Evolutionary conservation across 2,113 vertebrate genomes (phyloP).

Genomic region (Trachemys scripta): DNA sequence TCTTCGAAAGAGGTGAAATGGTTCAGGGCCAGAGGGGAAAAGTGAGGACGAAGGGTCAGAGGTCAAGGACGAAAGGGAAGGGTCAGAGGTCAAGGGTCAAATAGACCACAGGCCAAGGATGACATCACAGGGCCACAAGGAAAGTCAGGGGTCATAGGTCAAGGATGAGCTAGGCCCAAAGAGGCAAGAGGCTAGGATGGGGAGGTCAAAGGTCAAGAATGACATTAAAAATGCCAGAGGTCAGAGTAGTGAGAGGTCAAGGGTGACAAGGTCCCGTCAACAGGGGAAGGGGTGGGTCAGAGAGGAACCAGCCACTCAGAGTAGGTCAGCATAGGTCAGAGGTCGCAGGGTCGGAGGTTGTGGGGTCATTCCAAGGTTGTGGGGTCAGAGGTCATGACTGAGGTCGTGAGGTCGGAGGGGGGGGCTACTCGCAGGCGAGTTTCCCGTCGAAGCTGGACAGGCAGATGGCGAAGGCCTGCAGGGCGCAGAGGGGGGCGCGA

Average conservation of each 20-base stretch:
- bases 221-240: neutral
- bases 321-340: neutral
- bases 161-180: neutral
- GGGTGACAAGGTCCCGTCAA: neutral
- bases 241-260: neutral
- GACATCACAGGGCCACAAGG: neutral
- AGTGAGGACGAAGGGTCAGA: neutral
- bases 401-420: neutral
- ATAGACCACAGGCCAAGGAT: neutral
- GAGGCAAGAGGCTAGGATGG: neutral
- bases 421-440: conserved; percentile 87
- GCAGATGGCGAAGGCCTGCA: conserved; percentile 91
- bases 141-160: neutral
- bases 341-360: too few species aligned
- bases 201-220: neutral
- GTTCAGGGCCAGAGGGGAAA: neutral
- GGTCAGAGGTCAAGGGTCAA: neutral
- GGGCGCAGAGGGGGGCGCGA: conserved; percentile 87
- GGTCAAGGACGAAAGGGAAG: neutral
- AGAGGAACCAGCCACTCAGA: neutral
- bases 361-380: neutral
- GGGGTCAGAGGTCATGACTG: neutral
- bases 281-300: neutral
- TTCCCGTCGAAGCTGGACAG: conserved; percentile 91
- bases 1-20: neutral